Percentiles rank a stretch among this genome's conserved stretches.
Conservation (phyloP, 2,888 invertebrate species). For the Alsophila aescularia region DNA sequence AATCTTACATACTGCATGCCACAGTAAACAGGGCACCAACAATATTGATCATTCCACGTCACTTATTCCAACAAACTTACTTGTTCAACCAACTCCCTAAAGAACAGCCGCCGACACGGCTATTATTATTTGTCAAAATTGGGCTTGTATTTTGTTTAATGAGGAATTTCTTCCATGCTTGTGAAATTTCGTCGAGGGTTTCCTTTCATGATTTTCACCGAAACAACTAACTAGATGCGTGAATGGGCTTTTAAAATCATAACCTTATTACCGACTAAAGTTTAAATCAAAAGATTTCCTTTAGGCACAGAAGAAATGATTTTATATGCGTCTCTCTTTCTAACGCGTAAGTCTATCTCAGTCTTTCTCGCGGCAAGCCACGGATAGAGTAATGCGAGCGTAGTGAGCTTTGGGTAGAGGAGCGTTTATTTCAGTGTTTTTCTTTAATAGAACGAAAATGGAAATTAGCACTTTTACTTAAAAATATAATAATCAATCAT, state of each 20-base stretch:
- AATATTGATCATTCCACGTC: constrained; percentile 76
- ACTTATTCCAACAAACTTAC: constrained; percentile 62
- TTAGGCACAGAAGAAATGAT: too few species aligned
- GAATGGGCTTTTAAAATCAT: neutral
- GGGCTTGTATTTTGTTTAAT: constrained; percentile 39
- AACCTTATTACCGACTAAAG: neutral
- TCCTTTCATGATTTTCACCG: constrained; percentile 12
- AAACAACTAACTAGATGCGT: constrained; percentile 6
- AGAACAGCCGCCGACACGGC: constrained; percentile 42
- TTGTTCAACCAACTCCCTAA: constrained; percentile 49
- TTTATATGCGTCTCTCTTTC: too few species aligned
- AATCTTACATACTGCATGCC: constrained; percentile 9
- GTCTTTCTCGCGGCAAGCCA: too few species aligned
- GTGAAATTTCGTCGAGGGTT: constrained; percentile 20
- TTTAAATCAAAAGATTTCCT: too few species aligned
- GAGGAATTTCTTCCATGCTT: constrained; percentile 36
- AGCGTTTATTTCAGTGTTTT: too few species aligned
- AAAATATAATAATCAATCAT: too few species aligned
- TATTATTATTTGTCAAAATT: constrained; percentile 42
- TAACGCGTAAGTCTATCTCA: too few species aligned
- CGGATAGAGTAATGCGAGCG: too few species aligned
- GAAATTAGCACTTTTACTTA: too few species aligned
- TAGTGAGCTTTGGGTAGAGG: too few species aligned
- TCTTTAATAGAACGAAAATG: too few species aligned
- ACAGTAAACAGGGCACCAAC: constrained; percentile 51